phyloP scores from a whole-genome alignment of 2,797 vertebrate species.

The Buphagus erythrorhynchus region DNA sequence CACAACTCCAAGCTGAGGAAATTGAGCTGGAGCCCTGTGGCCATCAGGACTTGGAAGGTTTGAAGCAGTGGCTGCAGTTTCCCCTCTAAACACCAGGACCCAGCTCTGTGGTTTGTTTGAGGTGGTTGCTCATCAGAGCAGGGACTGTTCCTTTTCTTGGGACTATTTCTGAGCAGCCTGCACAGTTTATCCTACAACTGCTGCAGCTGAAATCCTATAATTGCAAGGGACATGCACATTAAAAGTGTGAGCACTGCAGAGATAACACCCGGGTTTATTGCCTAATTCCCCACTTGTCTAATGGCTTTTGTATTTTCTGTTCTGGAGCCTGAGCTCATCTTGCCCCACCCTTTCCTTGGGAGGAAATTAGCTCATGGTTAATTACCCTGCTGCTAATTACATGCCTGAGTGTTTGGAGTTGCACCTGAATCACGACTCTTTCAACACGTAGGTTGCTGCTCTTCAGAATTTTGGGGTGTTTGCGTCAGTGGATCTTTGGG shows the following conservation, averaged over 20 bases:
- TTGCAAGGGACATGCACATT: accelerated
- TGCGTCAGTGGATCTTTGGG: not conserved
- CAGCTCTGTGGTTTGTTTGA: not conserved
- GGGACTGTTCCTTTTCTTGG: accelerated
- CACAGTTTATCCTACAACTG: accelerated
- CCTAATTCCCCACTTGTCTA: not conserved
- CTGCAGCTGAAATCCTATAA: accelerated
- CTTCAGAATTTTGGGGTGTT: not conserved
- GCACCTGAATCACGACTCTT: not conserved
- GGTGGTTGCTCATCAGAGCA: not conserved
- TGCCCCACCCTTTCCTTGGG: constrained; percentile 2
- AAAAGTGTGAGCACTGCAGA: not conserved
- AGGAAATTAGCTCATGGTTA: constrained; percentile 26
- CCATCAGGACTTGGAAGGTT: not conserved
- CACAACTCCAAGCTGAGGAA: accelerated
- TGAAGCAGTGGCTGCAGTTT: not conserved
- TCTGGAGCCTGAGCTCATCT: not conserved
- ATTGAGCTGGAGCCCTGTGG: not conserved
- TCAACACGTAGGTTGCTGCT: not conserved
- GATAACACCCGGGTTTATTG: not conserved
- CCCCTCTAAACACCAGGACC: not conserved
- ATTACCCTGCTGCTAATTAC: constrained; percentile 29
- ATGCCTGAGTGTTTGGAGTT: not conserved
- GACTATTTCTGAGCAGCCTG: not conserved
- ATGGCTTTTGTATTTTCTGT: not conserved